Evolutionary conservation across 2,113 vertebrate genomes (phyloP).

Genomic region (Ranitomeya variabilis): DNA sequence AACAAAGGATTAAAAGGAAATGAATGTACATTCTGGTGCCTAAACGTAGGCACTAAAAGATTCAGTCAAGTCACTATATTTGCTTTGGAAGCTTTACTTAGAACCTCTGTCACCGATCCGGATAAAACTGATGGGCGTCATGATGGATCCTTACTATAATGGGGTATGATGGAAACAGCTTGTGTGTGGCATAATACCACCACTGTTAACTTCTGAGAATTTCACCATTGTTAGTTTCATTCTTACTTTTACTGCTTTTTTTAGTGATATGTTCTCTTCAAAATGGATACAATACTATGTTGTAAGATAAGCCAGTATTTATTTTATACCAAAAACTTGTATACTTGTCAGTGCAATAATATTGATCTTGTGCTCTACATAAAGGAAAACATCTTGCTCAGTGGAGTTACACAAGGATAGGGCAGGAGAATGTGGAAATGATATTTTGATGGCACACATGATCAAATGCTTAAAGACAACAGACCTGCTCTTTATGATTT

Average conservation of each 20-base stretch:
- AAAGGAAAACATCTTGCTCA: not conserved
- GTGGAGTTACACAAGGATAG: not conserved
- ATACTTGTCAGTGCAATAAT: not conserved
- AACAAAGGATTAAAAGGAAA: no score
- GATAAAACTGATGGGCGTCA: no score
- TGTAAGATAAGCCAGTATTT: not conserved
- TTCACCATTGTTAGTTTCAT: no score
- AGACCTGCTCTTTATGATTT: slow-evolving; percentile 55
- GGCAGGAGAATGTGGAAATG: not conserved
- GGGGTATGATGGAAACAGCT: no score
- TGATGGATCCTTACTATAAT: no score
- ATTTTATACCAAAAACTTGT: not conserved
- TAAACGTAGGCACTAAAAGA: no score
- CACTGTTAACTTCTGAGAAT: no score
- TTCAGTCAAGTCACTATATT: no score
- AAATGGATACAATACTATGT: not conserved
- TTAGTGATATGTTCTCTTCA: not conserved
- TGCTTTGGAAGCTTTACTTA: no score
- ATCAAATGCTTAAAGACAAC: slow-evolving; percentile 56
- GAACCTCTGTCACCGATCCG: no score
- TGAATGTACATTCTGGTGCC: no score
- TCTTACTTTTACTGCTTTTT: not conserved
- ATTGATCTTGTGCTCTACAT: not conserved
- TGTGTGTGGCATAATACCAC: no score
- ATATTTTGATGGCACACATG: slow-evolving; percentile 50